Conservation (phyloP, 2,113 vertebrate genomes). For the Notechis scutatus region DNA sequence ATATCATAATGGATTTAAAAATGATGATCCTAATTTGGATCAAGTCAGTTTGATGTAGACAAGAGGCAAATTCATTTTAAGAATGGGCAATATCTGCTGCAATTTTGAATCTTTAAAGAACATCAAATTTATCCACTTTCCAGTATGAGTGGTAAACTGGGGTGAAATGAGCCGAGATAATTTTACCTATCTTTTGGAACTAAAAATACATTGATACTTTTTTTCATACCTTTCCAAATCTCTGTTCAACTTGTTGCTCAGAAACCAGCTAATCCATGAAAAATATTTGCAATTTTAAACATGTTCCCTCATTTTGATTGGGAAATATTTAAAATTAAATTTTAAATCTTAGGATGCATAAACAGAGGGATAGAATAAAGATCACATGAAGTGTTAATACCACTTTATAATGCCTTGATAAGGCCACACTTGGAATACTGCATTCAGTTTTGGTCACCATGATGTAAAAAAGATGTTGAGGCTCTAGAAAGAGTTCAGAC, state of each 20-base stretch:
- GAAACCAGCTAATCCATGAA: conserved; percentile 40
- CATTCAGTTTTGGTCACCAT: too few species aligned
- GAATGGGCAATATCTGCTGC: not conserved
- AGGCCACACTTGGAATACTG: too few species aligned
- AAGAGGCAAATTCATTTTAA: not conserved
- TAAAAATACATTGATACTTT: conserved; percentile 19
- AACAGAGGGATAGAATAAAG: too few species aligned
- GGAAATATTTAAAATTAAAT: conserved; percentile 14
- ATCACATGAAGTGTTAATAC: too few species aligned
- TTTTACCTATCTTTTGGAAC: not conserved
- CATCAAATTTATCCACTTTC: not conserved
- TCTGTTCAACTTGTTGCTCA: conserved; percentile 41
- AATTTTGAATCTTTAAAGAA: fast-evolving
- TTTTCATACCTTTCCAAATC: conserved; percentile 5
- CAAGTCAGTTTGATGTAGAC: too few species aligned
- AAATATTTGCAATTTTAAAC: conserved; percentile 46
- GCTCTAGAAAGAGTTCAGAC: too few species aligned
- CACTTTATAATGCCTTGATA: too few species aligned
- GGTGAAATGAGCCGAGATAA: not conserved
- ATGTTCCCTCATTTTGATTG: conserved; percentile 36
- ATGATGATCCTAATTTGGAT: too few species aligned
- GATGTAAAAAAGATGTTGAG: too few species aligned
- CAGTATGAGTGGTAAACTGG: not conserved
- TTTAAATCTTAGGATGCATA: too few species aligned
- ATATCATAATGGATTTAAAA: too few species aligned